phyloP scores from a whole-genome alignment of 2,888 invertebrate genomes.

The Mesorhabditis spiculigera region DNA sequence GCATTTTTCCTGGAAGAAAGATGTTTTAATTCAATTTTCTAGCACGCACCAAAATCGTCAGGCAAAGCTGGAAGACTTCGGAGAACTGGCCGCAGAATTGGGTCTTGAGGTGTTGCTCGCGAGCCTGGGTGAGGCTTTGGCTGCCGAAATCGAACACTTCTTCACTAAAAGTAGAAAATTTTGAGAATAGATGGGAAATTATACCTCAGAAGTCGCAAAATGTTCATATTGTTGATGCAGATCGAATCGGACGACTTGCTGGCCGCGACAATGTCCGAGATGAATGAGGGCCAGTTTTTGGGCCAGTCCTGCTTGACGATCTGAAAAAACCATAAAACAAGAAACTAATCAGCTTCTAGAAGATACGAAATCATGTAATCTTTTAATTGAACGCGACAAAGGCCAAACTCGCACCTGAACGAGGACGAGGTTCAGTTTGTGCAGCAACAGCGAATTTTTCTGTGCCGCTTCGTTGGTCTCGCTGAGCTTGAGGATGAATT shows the following conservation, averaged over 20 bases:
- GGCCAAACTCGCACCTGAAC: slow-evolving; percentile 71
- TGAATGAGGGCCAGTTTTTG: slow-evolving; percentile 98
- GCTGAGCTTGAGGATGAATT: slow-evolving; percentile 94
- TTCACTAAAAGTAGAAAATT: slow-evolving; percentile 68
- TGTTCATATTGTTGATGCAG: slow-evolving; percentile 99
- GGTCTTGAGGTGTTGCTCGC: slow-evolving; percentile 97
- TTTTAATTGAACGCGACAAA: slow-evolving; percentile 5
- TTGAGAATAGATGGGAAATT: slow-evolving; percentile 12
- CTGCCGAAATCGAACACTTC: slow-evolving; percentile 98
- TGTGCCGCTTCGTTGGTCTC: slow-evolving; percentile 85
- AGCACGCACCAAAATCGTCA: slow-evolving; percentile 78
- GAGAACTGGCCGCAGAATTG: slow-evolving; percentile 99
- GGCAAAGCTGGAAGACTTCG: slow-evolving; percentile 94
- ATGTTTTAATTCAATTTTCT: neutral
- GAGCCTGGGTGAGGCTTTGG: slow-evolving; percentile 96
- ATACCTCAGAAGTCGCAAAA: slow-evolving; percentile 81
- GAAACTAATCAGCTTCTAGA: neutral
- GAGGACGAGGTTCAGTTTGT: slow-evolving; percentile 96
- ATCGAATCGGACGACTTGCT: slow-evolving; percentile 97
- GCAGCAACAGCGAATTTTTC: slow-evolving; percentile 88
- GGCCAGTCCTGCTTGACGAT: slow-evolving; percentile 99
- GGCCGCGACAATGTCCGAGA: slow-evolving; percentile 96
- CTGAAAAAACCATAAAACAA: slow-evolving; percentile 59
- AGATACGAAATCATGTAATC: neutral
- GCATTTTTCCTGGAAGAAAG: slow-evolving; percentile 74